phyloP scores from a whole-genome alignment of 2,797 vertebrate genomes.

The Peromyscus nudipes region DNA sequence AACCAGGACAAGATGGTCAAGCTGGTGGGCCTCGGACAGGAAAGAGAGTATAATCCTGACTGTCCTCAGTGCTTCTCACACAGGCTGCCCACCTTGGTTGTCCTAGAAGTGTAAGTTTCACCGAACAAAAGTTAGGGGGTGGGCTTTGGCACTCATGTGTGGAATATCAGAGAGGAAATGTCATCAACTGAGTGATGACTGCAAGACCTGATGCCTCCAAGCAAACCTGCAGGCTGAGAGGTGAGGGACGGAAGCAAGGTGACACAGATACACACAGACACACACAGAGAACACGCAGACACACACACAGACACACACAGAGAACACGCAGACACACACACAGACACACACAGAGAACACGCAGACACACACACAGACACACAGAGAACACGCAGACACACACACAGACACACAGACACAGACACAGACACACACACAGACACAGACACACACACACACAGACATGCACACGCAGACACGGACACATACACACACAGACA shows the following conservation, averaged over 20 bases:
- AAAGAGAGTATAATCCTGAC: neutral
- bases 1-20: neutral
- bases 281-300: too few relatives aligned
- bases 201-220: neutral
- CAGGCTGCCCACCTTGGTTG: accelerated
- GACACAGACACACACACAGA: too few relatives aligned
- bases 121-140: accelerated
- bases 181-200: neutral
- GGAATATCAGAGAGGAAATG: neutral
- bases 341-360: too few relatives aligned
- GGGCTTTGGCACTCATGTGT: neutral
- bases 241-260: neutral
- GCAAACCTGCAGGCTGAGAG: neutral
- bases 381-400: too few relatives aligned
- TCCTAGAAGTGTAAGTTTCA: accelerated
- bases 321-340: too few relatives aligned
- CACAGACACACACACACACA: too few relatives aligned
- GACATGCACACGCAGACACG: too few relatives aligned
- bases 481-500: too few relatives aligned
- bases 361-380: too few relatives aligned
- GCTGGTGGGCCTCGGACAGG: neutral
- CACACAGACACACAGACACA: too few relatives aligned
- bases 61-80: neutral
- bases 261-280: accelerated
- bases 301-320: too few relatives aligned